Conservation (phyloP, 2,113 vertebrate genomes). For the Loxodonta africana region DNA sequence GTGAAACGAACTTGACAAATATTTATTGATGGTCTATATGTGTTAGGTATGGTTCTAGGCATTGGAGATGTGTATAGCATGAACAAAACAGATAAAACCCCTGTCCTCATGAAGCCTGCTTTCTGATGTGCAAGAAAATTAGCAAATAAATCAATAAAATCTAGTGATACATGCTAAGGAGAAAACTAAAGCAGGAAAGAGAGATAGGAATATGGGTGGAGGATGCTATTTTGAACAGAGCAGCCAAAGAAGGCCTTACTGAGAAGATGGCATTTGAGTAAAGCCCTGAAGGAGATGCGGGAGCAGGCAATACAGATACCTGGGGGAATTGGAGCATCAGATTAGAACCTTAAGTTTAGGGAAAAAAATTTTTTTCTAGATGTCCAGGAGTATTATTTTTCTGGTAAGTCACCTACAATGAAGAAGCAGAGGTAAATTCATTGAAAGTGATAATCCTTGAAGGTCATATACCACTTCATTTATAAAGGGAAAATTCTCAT, state of each 20-base stretch:
- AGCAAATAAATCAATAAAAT: constrained; percentile 11
- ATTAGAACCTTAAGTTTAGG: not conserved
- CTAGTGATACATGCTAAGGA: not conserved
- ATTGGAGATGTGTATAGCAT: not conserved
- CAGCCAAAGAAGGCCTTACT: not conserved
- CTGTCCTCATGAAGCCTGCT: not conserved
- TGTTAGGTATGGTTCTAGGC: not conserved
- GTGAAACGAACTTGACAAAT: not conserved
- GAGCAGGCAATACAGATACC: not conserved
- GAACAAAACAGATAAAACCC: not conserved
- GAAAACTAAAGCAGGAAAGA: not conserved
- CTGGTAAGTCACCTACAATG: not conserved
- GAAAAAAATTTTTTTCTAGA: not conserved
- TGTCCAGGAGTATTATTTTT: not conserved
- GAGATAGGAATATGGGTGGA: not conserved
- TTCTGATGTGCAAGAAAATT: not conserved
- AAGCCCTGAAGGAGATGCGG: not conserved
- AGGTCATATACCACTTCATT: not conserved
- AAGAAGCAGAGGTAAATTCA: not conserved
- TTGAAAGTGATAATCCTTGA: constrained; percentile 19
- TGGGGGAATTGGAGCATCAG: not conserved
- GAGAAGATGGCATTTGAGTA: not conserved
- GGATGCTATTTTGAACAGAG: not conserved
- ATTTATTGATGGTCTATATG: not conserved
- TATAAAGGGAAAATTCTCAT: not conserved